A percentile compares a stretch with the other conserved stretches of the same genome.
Evolutionary conservation across 2,797 vertebrate genomes (phyloP).

Genomic region (Paguma larvata): DNA sequence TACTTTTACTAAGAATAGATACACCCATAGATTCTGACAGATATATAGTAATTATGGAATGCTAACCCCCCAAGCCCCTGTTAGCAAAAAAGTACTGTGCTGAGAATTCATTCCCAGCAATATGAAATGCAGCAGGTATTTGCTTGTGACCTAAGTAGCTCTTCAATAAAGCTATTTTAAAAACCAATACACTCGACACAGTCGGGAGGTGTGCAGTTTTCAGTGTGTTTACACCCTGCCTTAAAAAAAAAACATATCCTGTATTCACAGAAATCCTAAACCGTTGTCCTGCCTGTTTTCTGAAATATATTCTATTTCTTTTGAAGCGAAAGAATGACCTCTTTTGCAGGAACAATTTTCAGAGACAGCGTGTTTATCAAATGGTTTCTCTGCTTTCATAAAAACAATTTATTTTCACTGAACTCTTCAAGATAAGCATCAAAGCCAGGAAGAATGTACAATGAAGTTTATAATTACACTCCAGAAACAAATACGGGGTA

Average conservation of each 20-base stretch:
- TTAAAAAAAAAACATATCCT: conserved; percentile 76
- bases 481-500: conserved; percentile 85
- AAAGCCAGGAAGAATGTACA: conserved; percentile 88
- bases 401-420: conserved; percentile 91
- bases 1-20: conserved; percentile 59
- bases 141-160: conserved; percentile 66
- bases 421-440: conserved; percentile 89
- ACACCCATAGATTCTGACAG: conserved; percentile 34
- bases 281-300: conserved; percentile 85
- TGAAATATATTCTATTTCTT: conserved; percentile 87
- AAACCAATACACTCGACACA: conserved; percentile 63
- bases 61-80: conserved; percentile 36
- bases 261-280: conserved; percentile 84
- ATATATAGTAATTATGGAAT: conserved; percentile 62
- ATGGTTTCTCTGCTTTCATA: conserved; percentile 90
- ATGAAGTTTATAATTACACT: conserved; percentile 90
- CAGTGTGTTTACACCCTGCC: conserved; percentile 85
- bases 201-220: conserved; percentile 81
- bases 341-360: conserved; percentile 90
- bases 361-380: conserved; percentile 89
- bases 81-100: conserved; percentile 34
- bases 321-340: conserved; percentile 88
- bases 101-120: conserved; percentile 65
- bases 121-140: conserved; percentile 47
- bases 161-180: conserved; percentile 68